Conservation (phyloP, 2,888 invertebrate genomes). For the Eupithecia pulchellata region DNA sequence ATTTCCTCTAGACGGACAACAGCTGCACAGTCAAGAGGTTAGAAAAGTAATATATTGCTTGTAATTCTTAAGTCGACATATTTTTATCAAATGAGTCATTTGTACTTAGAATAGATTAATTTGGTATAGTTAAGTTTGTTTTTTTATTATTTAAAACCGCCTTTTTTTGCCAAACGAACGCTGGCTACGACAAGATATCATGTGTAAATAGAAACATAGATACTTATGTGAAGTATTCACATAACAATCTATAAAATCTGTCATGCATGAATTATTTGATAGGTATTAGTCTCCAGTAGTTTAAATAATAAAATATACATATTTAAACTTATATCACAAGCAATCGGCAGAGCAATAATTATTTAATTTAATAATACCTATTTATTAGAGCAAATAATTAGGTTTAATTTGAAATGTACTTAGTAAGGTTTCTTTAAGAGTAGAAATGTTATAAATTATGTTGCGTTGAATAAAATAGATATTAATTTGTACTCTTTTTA, state of each 20-base stretch:
- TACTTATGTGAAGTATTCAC: not conserved
- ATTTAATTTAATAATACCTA: constrained; percentile 1
- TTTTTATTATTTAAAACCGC: not conserved
- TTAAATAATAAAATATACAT: not conserved
- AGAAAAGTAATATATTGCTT: not conserved
- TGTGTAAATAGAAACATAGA: not conserved
- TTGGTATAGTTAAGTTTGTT: not conserved
- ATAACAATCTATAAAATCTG: not conserved
- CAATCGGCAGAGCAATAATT: constrained; percentile 17
- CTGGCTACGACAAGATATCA: not conserved
- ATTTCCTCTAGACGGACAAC: too few species aligned
- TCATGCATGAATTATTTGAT: not conserved
- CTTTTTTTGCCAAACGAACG: not conserved
- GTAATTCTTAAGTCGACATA: not conserved
- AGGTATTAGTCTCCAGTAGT: not conserved
- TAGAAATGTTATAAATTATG: constrained; percentile 26
- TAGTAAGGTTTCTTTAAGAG: constrained; percentile 14
- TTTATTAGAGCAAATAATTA: constrained; percentile 15
- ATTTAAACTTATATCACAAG: constrained; percentile 3
- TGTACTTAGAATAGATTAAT: constrained; percentile 8
- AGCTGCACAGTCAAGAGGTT: not conserved
- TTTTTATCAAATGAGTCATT: constrained; percentile 4
- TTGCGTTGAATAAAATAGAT: constrained; percentile 32
- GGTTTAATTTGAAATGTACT: not conserved
- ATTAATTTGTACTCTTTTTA: constrained; percentile 1